Evolutionary conservation across 2,888 invertebrate genomes (phyloP).

Genomic region (Tetheella fluctuosa): DNA sequence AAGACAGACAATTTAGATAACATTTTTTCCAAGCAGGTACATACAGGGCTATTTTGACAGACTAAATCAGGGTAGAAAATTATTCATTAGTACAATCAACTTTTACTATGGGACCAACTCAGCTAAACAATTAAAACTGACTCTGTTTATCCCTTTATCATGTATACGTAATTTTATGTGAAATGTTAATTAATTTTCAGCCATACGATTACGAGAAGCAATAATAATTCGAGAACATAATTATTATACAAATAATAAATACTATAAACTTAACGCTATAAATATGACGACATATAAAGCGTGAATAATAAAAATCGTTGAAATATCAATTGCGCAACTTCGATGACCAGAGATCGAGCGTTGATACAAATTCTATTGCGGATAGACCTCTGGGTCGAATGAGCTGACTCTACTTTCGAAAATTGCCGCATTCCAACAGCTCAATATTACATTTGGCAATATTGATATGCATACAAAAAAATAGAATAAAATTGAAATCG

Average conservation of each 20-base stretch:
- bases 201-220: constrained; percentile 17
- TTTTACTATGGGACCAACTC: no score
- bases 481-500: no score
- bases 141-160: no score
- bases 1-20: no score
- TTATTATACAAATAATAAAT: constrained; percentile 19
- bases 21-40: no score
- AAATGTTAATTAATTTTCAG: neutral
- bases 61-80: no score
- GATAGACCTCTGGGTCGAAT: neutral
- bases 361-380: neutral
- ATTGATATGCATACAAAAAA: neutral
- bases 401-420: neutral
- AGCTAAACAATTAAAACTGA: no score
- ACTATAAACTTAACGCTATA: constrained; percentile 12
- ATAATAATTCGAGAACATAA: constrained; percentile 24
- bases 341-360: neutral
- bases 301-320: neutral
- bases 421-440: neutral
- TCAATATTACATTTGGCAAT: constrained; percentile 1
- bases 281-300: neutral
- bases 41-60: no score
- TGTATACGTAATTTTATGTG: neutral
- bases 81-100: no score
- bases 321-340: neutral